These are phyloP conservation scores for Odontamblyopus lacepedii DNA, from an alignment of 2,797 vertebrate species.

Conservation along the genomic window DNA sequence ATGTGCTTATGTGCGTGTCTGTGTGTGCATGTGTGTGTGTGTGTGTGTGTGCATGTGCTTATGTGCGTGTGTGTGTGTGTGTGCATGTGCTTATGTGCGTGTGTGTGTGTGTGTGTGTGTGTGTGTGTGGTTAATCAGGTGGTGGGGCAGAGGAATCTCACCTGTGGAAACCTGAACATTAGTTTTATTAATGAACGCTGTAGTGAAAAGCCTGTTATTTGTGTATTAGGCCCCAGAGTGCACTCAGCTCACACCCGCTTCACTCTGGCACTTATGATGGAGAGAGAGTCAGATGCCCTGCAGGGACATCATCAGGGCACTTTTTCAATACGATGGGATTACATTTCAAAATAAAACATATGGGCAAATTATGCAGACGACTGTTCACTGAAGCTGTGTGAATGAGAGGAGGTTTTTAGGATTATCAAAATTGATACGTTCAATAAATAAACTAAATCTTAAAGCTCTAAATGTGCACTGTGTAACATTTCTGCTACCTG, in stretches of 20 bases:
- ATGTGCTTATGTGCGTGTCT: too few relatives aligned
- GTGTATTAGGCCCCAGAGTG: slow-evolving; percentile 60
- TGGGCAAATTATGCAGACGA: not conserved
- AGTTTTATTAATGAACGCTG: slow-evolving; percentile 67
- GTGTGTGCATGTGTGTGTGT: too few relatives aligned
- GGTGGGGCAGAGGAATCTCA: slow-evolving; percentile 69
- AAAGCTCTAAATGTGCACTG: too few relatives aligned
- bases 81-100: too few relatives aligned
- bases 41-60: too few relatives aligned
- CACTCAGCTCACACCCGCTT: slow-evolving; percentile 45
- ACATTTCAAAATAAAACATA: not conserved
- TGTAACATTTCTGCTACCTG: too few relatives aligned
- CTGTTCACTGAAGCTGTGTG: not conserved
- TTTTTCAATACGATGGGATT: not conserved
- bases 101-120: too few relatives aligned
- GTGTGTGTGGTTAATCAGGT: slow-evolving; percentile 71
- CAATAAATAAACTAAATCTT: not conserved
- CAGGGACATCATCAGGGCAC: not conserved
- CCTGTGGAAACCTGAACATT: slow-evolving; percentile 58
- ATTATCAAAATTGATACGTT: not conserved
- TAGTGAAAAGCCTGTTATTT: slow-evolving; percentile 68
- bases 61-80: too few relatives aligned
- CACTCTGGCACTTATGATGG: slow-evolving; percentile 20
- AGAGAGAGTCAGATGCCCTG: not conserved
- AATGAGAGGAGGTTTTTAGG: not conserved